phyloP scores from a whole-genome alignment of 2,797 vertebrate species.

The Natrix natrix region DNA sequence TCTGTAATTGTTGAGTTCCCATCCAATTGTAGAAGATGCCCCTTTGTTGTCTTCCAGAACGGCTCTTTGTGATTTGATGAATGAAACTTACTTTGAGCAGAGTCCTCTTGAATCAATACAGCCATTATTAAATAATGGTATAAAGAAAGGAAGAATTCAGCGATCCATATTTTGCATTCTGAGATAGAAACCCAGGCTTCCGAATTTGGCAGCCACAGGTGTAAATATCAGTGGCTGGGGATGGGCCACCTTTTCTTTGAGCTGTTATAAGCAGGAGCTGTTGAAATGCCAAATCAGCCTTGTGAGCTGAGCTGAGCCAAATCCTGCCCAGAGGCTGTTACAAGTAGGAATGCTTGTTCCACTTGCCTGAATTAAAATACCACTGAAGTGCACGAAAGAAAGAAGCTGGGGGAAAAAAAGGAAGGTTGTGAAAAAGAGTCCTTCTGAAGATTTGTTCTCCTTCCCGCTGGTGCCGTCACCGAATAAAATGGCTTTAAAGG shows the following conservation, averaged over 20 bases:
- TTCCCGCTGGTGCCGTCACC: not conserved
- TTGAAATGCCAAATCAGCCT: conserved; percentile 19
- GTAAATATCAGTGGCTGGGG: not conserved
- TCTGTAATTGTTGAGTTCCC: not conserved
- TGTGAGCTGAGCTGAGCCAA: conserved; percentile 46
- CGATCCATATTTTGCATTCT: not conserved
- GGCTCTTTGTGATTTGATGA: not conserved
- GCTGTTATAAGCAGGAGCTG: not conserved
- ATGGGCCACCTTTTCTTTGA: conserved; percentile 3
- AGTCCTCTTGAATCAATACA: not conserved
- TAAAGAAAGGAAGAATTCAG: not conserved
- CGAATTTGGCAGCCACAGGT: not conserved
- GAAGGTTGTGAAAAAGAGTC: not conserved
- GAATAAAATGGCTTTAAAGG: not conserved
- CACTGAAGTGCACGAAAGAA: not conserved
- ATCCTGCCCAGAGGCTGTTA: conserved; percentile 59
- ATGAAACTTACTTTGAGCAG: not conserved
- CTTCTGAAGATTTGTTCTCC: not conserved
- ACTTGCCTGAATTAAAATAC: conserved; percentile 20
- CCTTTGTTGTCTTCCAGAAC: not conserved
- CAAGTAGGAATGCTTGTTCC: conserved; percentile 39
- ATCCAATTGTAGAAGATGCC: not conserved
- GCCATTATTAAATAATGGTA: not conserved
- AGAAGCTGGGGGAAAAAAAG: not conserved
- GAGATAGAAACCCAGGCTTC: not conserved